Base-by-base conservation (phyloP, 2,797 vertebrate genomes). In the Sebastes hubbsi region DNA sequence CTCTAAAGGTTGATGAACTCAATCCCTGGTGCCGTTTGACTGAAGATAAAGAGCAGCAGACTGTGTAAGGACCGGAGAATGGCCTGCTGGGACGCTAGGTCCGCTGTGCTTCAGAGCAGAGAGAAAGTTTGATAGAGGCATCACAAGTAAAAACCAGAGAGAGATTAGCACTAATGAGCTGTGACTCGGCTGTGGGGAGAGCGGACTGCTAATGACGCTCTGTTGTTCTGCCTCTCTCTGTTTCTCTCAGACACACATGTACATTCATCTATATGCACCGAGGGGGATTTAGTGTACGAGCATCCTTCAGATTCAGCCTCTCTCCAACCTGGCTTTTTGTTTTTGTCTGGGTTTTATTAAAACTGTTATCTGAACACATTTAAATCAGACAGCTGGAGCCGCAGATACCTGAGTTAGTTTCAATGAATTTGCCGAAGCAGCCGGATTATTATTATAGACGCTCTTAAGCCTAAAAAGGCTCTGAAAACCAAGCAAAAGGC, bases 81-180 rank as follows among this genome's bases (percentile, higher is more conserved):
- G 80, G 75, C 59, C 78, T 67, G 76, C 55, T 66, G 80, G 70
- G 81, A 77, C 71, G 52, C 11, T 49, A 78, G 77, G 74, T 67
- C 32, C 10, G 63, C 78, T 73, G 66, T 68, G 75, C 71, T 74
- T 55, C 12, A 71, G 84, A 85, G 72, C 78, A 66, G 64, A 62
- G 76, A 32, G 27, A 67, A 83, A 82, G 82, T 88, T 90, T 86
- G 79, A 87, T 77, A 49, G 83, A 84, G 61, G 67, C 72, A n/a
- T 74, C 2, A 49, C 29, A 10, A 83, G 75, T 20, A 25, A 75
- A 86, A 49, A 84, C 82, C 75, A 80, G 78, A 70, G 84, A 80
- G 69, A 86, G 90, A 89, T 90, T 80, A 86, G 65, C 80, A 62
- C 63, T 93, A 92, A 94, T 91, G 93, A 94, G 91, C 90, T 90